Conservation (phyloP, 1,140 invertebrate species). For the Anagrus nilaparvatae region DNA sequence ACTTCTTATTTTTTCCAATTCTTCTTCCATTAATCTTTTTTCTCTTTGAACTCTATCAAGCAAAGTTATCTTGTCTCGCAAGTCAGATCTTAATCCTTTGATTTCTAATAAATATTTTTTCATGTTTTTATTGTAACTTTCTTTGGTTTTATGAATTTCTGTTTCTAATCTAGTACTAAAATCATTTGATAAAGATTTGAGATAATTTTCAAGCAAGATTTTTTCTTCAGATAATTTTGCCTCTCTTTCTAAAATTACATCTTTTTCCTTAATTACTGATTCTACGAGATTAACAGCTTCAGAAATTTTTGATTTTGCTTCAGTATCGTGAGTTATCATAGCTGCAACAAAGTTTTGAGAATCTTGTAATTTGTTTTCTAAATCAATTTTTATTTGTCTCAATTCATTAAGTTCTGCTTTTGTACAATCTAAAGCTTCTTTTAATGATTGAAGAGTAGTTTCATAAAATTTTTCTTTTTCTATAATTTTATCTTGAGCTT, state of each 20-base stretch:
- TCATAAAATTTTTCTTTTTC: conserved; percentile 28
- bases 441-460: conserved; percentile 22
- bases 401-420: conserved; percentile 24
- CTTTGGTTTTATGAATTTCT: conserved; percentile 25
- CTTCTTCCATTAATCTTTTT: conserved; percentile 40
- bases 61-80: conserved; percentile 29
- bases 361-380: conserved; percentile 28
- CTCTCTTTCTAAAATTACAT: conserved; percentile 40
- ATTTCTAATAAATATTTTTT: conserved; percentile 33
- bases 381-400: conserved; percentile 19
- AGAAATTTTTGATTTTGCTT: conserved; percentile 33
- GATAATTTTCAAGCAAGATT: conserved; percentile 20
- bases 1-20: conserved; percentile 38
- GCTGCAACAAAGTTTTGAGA: conserved; percentile 17
- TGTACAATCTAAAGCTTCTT: conserved; percentile 22
- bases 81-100: conserved; percentile 33
- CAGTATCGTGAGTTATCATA: conserved; percentile 26
- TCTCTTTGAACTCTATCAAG: conserved; percentile 38
- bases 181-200: conserved; percentile 25
- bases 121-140: conserved; percentile 24
- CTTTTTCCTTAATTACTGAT: conserved; percentile 39
- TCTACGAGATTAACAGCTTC: conserved; percentile 45
- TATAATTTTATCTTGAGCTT: conserved; percentile 18
- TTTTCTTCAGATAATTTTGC: conserved; percentile 33
- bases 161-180: conserved; percentile 24